Evolutionary conservation across 2,113 vertebrate genomes (phyloP).

Genomic region (Lasiurus borealis): DNA sequence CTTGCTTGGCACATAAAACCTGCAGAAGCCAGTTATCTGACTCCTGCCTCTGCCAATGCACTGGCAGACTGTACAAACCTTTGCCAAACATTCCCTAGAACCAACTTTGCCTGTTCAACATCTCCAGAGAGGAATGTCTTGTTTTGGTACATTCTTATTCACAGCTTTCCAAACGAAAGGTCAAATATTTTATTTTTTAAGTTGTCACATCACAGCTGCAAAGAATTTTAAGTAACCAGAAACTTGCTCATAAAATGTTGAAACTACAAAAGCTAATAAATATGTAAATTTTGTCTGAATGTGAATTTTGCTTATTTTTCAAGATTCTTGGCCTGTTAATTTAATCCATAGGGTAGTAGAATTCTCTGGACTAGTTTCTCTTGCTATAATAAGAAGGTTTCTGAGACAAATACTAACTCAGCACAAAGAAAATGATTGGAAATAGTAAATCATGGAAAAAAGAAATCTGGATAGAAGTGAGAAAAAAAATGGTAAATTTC

Average conservation of each 20-base stretch:
- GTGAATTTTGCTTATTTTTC: conserved; percentile 59
- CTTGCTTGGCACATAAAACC: background rate
- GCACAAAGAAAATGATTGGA: conserved; percentile 43
- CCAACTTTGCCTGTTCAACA: conserved; percentile 45
- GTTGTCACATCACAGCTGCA: conserved; percentile 9
- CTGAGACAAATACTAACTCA: conserved; percentile 64
- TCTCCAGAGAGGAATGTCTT: background rate
- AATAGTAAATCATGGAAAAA: background rate
- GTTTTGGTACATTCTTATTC: conserved; percentile 25
- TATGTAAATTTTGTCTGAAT: conserved; percentile 57
- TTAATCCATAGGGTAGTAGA: conserved; percentile 39
- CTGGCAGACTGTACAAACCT: background rate
- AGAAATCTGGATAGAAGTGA: background rate
- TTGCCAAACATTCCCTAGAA: background rate
- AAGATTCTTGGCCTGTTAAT: conserved; percentile 45
- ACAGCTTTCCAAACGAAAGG: conserved; percentile 61
- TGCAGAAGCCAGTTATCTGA: background rate
- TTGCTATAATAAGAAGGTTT: conserved; percentile 43
- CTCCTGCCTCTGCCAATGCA: background rate
- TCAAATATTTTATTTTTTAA: conserved; percentile 68
- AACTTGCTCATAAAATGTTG: conserved; percentile 1
- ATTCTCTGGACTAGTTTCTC: conserved; percentile 51
- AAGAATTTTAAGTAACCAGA: conserved; percentile 51
- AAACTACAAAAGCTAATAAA: conserved; percentile 60
- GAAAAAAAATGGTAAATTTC: conserved; percentile 17